These are phyloP conservation scores for Eilema depressum DNA, from an alignment of 2,888 invertebrate species.

Conservation along the genomic window DNA sequence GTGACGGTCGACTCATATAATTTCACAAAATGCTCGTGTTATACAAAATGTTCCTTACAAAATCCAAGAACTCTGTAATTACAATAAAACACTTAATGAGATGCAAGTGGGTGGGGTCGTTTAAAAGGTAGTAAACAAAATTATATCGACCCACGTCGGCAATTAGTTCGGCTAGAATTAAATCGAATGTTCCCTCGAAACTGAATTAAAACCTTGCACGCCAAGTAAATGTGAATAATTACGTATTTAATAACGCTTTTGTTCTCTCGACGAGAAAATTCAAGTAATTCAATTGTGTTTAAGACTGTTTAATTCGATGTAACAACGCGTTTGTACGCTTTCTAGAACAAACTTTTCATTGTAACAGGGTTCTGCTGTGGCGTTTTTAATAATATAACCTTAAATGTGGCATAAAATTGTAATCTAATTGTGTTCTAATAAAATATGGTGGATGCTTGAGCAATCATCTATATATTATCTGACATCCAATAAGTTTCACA, in stretches of 20 bases:
- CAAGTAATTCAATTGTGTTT: constrained; percentile 87
- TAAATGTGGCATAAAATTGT: neutral
- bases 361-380: constrained; percentile 54
- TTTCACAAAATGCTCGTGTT: constrained; percentile 54
- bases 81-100: constrained; percentile 68
- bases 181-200: constrained; percentile 79
- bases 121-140: constrained; percentile 86
- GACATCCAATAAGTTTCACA: neutral
- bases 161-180: constrained; percentile 86
- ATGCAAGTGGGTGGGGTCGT: constrained; percentile 80
- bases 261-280: constrained; percentile 85
- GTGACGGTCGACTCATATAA: constrained; percentile 55
- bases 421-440: neutral
- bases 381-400: constrained; percentile 18
- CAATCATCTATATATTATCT: neutral
- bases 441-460: neutral
- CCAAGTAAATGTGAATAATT: constrained; percentile 86
- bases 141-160: constrained; percentile 83
- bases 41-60: constrained; percentile 54
- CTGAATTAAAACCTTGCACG: constrained; percentile 81
- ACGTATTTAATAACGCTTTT: constrained; percentile 87
- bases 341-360: constrained; percentile 69
- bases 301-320: constrained; percentile 82
- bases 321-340: constrained; percentile 74
- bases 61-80: constrained; percentile 63